Percentiles rank a stretch among this genome's conserved stretches.
Evolutionary conservation across 2,113 vertebrate species (phyloP).

Genomic region (Tichodroma muraria): DNA sequence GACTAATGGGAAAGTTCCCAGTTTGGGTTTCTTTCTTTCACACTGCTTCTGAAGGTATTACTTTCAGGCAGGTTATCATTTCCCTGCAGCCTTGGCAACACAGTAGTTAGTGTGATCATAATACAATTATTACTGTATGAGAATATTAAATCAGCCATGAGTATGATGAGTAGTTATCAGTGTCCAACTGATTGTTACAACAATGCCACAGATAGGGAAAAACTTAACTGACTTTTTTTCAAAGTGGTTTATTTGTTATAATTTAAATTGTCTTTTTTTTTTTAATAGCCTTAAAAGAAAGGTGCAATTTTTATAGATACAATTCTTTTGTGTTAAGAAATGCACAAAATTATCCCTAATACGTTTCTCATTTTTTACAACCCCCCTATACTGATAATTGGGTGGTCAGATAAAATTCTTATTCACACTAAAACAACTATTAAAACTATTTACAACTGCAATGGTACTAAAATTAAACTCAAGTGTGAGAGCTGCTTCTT

Average conservation of each 20-base stretch:
- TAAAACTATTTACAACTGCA: background rate
- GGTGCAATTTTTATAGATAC: background rate
- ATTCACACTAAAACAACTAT: background rate
- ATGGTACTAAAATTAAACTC: slow-evolving; percentile 2
- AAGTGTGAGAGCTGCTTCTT: background rate
- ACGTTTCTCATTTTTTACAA: background rate
- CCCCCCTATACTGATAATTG: background rate
- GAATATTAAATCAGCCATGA: slow-evolving; percentile 10
- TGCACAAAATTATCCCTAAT: background rate
- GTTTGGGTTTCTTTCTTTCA: background rate
- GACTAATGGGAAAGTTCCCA: background rate
- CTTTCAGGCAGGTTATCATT: background rate
- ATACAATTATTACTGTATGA: background rate
- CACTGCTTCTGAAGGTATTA: background rate
- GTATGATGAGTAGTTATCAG: background rate
- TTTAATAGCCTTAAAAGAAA: background rate
- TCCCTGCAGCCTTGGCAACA: background rate
- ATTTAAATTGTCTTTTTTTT: background rate
- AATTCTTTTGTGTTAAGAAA: background rate
- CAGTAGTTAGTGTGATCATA: background rate
- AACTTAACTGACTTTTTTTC: background rate
- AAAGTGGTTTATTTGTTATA: background rate
- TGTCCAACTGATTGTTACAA: background rate
- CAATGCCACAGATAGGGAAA: background rate
- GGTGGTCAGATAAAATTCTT: background rate